These are phyloP conservation scores for Gyps fulvus DNA, from an alignment of 2,113 vertebrate genomes.

Conservation along the genomic window DNA sequence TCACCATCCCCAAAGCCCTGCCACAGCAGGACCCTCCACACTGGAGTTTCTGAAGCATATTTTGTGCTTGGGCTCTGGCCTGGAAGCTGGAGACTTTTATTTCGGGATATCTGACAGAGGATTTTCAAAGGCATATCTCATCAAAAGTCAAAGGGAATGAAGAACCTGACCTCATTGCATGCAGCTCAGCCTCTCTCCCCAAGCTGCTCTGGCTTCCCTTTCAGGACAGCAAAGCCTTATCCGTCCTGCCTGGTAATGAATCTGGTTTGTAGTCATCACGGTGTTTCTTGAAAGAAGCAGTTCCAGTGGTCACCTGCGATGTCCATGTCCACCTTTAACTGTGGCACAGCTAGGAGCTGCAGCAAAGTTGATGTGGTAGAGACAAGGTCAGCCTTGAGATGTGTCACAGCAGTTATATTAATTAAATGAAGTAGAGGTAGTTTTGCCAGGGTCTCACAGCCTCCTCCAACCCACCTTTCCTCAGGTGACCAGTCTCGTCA, in stretches of 20 bases:
- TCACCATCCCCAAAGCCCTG: not conserved
- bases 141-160: constrained; percentile 40
- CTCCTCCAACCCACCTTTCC: not conserved
- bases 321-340: not conserved
- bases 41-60: not conserved
- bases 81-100: not conserved
- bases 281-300: not conserved
- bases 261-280: not conserved
- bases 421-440: not conserved
- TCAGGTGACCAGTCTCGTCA: not conserved
- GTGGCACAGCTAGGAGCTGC: not conserved
- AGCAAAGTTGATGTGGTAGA: not conserved
- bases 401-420: not conserved
- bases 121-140: constrained; percentile 46
- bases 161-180: constrained; percentile 12
- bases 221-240: not conserved
- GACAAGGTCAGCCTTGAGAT: not conserved
- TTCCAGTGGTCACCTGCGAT: not conserved
- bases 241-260: not conserved
- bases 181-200: not conserved
- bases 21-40: not conserved
- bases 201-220: not conserved
- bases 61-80: not conserved
- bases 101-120: not conserved
- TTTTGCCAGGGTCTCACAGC: not conserved